Evolutionary conservation across 2,113 vertebrate genomes (phyloP).

Genomic region (Plecturocebus donacophilus): DNA sequence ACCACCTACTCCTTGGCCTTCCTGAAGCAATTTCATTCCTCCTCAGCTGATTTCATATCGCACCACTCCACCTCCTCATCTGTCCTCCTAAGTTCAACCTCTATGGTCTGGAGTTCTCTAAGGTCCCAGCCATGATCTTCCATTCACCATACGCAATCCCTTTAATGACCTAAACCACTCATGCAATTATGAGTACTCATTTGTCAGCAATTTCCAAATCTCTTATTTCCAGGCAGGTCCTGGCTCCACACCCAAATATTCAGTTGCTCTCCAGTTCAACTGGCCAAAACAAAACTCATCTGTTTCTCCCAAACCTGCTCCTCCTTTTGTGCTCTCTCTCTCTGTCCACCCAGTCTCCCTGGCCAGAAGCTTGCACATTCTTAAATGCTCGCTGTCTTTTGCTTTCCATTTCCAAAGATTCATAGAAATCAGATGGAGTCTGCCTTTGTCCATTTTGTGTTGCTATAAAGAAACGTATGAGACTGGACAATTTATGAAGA

Average conservation of each 20-base stretch:
- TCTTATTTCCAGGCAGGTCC: not conserved
- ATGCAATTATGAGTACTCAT: not conserved
- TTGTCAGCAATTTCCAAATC: not conserved
- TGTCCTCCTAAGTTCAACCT: not conserved
- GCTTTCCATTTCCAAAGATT: not conserved
- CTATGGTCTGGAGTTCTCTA: not conserved
- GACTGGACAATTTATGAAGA: not conserved
- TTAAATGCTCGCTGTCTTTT: not conserved
- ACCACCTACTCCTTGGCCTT: not conserved
- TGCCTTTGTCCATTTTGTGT: not conserved
- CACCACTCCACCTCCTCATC: not conserved
- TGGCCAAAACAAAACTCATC: not conserved
- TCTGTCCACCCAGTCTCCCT: not conserved
- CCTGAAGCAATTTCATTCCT: not conserved
- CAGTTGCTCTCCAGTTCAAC: not conserved
- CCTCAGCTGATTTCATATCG: not conserved
- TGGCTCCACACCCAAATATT: not conserved
- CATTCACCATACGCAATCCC: not conserved
- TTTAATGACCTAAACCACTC: not conserved
- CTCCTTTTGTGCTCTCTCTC: not conserved
- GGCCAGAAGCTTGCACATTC: not conserved
- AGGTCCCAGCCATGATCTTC: not conserved
- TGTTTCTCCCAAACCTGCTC: not conserved
- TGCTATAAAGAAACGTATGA: not conserved
- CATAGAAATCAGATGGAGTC: not conserved